Conservation (phyloP, 2,888 invertebrate species). For the Nesidiocoris tenuis region DNA sequence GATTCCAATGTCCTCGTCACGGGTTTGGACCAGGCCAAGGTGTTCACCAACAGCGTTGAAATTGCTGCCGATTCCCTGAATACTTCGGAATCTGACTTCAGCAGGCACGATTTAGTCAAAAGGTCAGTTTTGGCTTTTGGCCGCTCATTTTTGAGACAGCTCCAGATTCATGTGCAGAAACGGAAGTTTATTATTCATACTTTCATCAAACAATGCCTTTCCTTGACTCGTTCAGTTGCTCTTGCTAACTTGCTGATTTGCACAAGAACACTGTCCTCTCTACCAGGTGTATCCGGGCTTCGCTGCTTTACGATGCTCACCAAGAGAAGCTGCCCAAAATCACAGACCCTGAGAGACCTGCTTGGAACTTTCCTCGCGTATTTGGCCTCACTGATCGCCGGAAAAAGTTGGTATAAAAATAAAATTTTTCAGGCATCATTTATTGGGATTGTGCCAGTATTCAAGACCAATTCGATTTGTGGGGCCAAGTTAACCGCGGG, state of each 20-base stretch:
- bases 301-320: constrained; percentile 71
- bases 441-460: too few species aligned
- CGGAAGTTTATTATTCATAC: too few species aligned
- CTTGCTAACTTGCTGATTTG: too few species aligned
- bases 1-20: constrained; percentile 67
- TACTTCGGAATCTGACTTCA: constrained; percentile 55
- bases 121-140: constrained; percentile 55
- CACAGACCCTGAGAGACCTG: constrained; percentile 69
- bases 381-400: constrained; percentile 73
- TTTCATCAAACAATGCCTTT: too few species aligned
- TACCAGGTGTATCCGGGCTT: constrained; percentile 48
- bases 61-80: constrained; percentile 60
- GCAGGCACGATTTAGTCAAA: constrained; percentile 61
- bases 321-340: constrained; percentile 74
- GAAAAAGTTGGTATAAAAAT: constrained; percentile 62
- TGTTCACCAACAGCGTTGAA: constrained; percentile 73
- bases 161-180: too few species aligned
- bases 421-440: too few species aligned
- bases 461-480: too few species aligned
- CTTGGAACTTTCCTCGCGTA: constrained; percentile 68
- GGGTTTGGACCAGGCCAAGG: constrained; percentile 75
- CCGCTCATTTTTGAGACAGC: too few species aligned
- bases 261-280: background rate
- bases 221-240: background rate
- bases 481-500: too few species aligned